A percentile compares a stretch with the other conserved stretches of the same genome.
These are phyloP conservation scores for Calidris pugnax DNA, from an alignment of 2,113 vertebrate genomes.

Conservation along the genomic window DNA sequence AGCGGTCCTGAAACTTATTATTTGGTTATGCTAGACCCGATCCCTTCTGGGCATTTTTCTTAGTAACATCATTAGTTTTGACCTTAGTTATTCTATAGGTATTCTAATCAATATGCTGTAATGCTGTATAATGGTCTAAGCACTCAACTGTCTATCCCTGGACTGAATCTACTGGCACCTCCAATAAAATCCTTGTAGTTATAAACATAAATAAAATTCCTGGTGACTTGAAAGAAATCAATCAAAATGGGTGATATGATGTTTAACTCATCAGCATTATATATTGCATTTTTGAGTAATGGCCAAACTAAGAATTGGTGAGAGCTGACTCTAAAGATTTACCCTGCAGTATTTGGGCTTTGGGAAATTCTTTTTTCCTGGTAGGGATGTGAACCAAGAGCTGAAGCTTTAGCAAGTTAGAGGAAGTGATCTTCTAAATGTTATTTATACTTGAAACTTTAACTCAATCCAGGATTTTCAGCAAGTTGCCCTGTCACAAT, in stretches of 20 bases:
- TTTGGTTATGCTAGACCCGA: background rate
- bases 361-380: background rate
- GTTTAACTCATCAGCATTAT: conserved; percentile 20
- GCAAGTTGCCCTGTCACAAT: background rate
- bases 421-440: background rate
- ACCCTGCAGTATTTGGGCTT: background rate
- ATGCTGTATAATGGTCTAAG: background rate
- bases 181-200: background rate
- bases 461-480: background rate
- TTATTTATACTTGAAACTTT: background rate
- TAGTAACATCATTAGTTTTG: background rate
- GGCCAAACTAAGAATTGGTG: background rate
- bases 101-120: conserved; percentile 14
- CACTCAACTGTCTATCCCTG: background rate
- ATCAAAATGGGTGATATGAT: background rate
- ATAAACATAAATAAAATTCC: conserved; percentile 31
- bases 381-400: background rate
- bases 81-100: background rate
- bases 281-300: background rate
- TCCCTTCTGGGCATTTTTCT: background rate
- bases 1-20: background rate
- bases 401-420: background rate
- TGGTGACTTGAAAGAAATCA: conserved; percentile 9
- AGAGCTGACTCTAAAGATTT: background rate
- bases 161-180: background rate